Conservation (phyloP, 23 tunicate genomes). For the Styela clava region DNA sequence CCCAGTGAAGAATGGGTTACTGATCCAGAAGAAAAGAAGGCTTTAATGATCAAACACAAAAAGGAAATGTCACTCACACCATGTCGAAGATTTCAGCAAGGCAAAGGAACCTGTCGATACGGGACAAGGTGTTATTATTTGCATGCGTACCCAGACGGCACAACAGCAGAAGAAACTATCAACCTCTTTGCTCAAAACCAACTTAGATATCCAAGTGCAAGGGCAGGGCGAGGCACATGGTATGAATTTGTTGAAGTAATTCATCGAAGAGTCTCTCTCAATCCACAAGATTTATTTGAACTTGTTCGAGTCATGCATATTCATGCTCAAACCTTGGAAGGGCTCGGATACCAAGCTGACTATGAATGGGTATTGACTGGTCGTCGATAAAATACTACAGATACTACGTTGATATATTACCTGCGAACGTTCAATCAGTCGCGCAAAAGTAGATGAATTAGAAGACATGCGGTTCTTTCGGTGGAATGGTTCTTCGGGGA, state of each 20-base stretch:
- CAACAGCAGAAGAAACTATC: not conserved
- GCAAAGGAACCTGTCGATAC: not conserved
- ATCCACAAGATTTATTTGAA: not conserved
- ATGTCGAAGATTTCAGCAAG: not conserved
- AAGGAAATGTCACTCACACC: not conserved
- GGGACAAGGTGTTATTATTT: not conserved
- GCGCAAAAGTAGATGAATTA: no score
- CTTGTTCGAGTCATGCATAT: not conserved
- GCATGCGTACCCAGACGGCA: not conserved
- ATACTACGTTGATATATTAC: no score
- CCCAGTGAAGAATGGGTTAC: not conserved
- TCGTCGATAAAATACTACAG: not conserved
- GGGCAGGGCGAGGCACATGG: not conserved
- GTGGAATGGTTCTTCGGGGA: no score
- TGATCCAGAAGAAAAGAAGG: not conserved
- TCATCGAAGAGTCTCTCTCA: constrained; percentile 3
- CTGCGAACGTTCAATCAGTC: no score
- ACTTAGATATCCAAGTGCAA: not conserved
- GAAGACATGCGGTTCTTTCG: no score
- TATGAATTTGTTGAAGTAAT: constrained; percentile 1
- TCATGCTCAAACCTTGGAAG: not conserved
- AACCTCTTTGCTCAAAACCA: not conserved
- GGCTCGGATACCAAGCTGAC: not conserved
- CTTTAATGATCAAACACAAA: not conserved
- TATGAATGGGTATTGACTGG: not conserved